Evolutionary conservation across 2,113 vertebrate species (phyloP).

Genomic region (Chionomys nivalis): DNA sequence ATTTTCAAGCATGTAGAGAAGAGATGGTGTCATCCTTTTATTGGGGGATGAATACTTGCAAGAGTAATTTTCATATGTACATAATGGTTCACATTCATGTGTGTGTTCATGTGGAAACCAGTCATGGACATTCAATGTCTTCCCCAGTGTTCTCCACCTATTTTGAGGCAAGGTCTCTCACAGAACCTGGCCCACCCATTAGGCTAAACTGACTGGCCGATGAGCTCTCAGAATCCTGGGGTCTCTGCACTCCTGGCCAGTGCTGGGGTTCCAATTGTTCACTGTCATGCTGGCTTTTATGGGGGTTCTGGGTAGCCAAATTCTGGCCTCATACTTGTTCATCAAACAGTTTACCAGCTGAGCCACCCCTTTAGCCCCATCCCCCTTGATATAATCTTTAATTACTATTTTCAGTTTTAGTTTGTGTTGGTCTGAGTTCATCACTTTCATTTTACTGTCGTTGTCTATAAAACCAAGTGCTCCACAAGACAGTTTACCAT

Average conservation of each 20-base stretch:
- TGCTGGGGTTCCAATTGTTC: too few relatives aligned
- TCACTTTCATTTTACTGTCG: neutral
- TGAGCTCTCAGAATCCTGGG: neutral
- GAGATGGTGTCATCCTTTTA: neutral
- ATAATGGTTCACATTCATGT: neutral
- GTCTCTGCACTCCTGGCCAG: neutral
- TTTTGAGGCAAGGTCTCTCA: neutral
- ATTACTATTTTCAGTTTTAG: neutral
- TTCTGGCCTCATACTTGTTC: neutral
- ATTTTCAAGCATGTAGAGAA: neutral
- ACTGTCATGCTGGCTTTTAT: neutral
- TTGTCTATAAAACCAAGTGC: neutral
- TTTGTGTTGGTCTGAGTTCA: slow-evolving; percentile 45
- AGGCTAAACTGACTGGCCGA: too few relatives aligned
- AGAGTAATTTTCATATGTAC: neutral
- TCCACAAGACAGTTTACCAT: neutral
- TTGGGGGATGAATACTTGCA: neutral
- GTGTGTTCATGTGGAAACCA: neutral
- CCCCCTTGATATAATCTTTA: neutral
- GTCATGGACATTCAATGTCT: neutral
- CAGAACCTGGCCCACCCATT: too few relatives aligned
- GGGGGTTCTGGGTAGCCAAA: neutral
- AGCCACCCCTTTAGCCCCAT: neutral
- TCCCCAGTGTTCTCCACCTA: neutral
- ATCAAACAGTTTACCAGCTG: neutral